Evolutionary conservation across 2,797 vertebrate genomes (phyloP), one percentile per base, ranked within the genome.

Genomic region (Gymnoscopelus braueri): DNA sequence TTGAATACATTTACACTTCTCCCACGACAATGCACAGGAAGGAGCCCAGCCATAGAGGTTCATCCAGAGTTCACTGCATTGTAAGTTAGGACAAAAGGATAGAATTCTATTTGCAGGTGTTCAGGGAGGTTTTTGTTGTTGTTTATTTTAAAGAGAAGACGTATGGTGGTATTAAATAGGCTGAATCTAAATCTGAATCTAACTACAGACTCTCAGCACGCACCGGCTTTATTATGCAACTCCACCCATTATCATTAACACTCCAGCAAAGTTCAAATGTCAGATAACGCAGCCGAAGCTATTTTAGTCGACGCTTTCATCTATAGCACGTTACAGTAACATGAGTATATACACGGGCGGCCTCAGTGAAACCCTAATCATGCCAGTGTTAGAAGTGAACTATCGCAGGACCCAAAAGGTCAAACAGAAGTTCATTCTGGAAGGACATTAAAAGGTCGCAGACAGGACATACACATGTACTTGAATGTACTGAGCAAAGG

Each of bases 341-440:
- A 29, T 13, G 24, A 29, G 54, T 26, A 10, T 12, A 13, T 5
- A 14, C 54, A 26, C 12, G 2, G 54, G 54, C 29, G 24, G 54
- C 26, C 54, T 13, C 11, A 29, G 7, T 11, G 58, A 13, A 44
- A 15, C 52, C 52, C 52, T 54, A 19, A 47, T 19, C 11, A 6
- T 47, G 55, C 7, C 52, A 54, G 52, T 23, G 52, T 54, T 15
- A 15, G 52, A 65, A 47, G 59, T 70, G 48, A 78, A 53, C 11
- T 51, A 64, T 1, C 11, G 19, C 44, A 65, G 51, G 61, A 54
- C 69, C 71, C 66, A 54, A 65, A 78, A 79, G 59, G 55, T 76
- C 69, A 61, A 52, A 63, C 29, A 60, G 3, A 67, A 3, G 67
- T 61, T 65, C 51, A 51, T 13, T 19, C n/a, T 3, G 23, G 52